phyloP scores from a whole-genome alignment of 92 coral and sea anemone species.

The Metridium senile region DNA sequence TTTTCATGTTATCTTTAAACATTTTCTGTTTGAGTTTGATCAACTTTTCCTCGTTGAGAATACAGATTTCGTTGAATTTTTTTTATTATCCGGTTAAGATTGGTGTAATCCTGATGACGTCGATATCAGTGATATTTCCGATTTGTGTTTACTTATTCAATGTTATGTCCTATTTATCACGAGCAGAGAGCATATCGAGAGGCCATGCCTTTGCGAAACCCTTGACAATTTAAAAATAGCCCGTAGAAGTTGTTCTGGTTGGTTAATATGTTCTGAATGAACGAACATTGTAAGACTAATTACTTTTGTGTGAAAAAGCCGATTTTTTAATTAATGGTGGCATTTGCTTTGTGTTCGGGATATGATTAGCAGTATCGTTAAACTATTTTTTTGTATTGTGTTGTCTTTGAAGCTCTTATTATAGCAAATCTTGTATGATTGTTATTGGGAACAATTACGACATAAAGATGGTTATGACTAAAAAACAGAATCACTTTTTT shows the following conservation, averaged over 20 bases:
- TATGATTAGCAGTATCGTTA: not conserved
- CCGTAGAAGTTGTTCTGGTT: not conserved
- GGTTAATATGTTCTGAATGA: conserved; percentile 8
- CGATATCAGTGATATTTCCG: not conserved
- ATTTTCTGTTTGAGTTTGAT: too few relatives aligned
- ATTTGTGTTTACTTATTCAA: not conserved
- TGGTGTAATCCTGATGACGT: not conserved
- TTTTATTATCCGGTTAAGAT: not conserved
- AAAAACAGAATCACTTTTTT: too few relatives aligned
- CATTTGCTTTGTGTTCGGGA: not conserved
- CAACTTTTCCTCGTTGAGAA: too few relatives aligned
- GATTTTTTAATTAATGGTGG: not conserved
- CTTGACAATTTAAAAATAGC: not conserved
- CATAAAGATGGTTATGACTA: too few relatives aligned
- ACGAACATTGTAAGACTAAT: not conserved
- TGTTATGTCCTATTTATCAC: conserved; percentile 11
- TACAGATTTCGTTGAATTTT: too few relatives aligned
- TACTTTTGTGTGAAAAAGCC: not conserved
- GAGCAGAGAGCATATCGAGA: not conserved
- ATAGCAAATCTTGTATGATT: too few relatives aligned
- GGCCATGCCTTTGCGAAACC: not conserved
- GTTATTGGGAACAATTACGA: not conserved
- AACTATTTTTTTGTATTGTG: not conserved
- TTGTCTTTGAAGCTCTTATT: not conserved
- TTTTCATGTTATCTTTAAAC: too few relatives aligned